Evolutionary conservation across 2,888 invertebrate genomes (phyloP).

Genomic region (Rosalia funebris): DNA sequence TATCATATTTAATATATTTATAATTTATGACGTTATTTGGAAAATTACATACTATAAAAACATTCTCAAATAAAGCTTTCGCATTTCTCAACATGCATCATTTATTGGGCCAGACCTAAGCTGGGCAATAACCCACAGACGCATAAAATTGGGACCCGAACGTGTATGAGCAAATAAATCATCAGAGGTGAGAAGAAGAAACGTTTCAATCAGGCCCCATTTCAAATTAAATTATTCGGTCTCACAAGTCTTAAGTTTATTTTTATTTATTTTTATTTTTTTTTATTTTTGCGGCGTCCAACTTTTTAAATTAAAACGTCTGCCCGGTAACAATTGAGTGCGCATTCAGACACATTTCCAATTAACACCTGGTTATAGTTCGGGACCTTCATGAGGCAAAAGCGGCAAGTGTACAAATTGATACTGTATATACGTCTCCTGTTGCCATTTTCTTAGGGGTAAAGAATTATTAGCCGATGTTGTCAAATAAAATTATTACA

Average conservation of each 20-base stretch:
- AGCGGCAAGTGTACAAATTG: too few relatives aligned
- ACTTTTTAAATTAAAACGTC: slow-evolving; percentile 61
- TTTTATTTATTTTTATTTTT: slow-evolving; percentile 46
- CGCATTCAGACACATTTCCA: slow-evolving; percentile 60
- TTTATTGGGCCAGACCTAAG: too few relatives aligned
- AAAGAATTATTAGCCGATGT: too few relatives aligned
- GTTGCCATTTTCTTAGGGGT: too few relatives aligned
- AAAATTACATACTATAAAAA: too few relatives aligned
- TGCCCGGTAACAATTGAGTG: slow-evolving; percentile 57
- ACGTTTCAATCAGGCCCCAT: slow-evolving; percentile 57
- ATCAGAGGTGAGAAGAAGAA: slow-evolving; percentile 56
- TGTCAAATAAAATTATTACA: too few relatives aligned
- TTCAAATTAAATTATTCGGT: slow-evolving; percentile 60
- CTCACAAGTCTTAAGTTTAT: slow-evolving; percentile 32
- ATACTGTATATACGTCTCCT: too few relatives aligned
- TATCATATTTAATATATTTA: too few relatives aligned
- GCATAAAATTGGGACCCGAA: not conserved
- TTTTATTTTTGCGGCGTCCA: slow-evolving; percentile 45
- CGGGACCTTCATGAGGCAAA: slow-evolving; percentile 17
- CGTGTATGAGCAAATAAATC: slow-evolving; percentile 50
- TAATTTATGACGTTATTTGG: too few relatives aligned
- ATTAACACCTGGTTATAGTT: slow-evolving; percentile 58
- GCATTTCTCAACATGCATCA: too few relatives aligned
- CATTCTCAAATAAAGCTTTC: too few relatives aligned
- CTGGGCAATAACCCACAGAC: too few relatives aligned